Evolutionary conservation across 1,140 invertebrate genomes (phyloP).

Genomic region (Pristionchus pacificus): DNA sequence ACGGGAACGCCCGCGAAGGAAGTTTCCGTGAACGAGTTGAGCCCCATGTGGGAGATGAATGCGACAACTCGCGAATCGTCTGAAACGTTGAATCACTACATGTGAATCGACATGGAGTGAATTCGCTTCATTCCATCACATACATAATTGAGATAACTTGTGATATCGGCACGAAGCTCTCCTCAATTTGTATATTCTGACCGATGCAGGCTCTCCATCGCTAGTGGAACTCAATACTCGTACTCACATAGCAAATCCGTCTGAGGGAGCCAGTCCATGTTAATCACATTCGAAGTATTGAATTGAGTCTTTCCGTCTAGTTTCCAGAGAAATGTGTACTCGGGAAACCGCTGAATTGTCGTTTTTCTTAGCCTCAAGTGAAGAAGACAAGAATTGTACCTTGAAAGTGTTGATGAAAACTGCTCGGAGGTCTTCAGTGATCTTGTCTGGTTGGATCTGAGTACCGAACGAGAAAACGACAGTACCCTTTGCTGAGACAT

Average conservation of each 20-base stretch:
- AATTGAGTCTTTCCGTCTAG: background rate
- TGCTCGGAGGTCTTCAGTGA: background rate
- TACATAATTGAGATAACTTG: too few relatives aligned
- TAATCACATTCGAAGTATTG: slow-evolving; percentile 19
- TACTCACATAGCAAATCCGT: slow-evolving; percentile 25
- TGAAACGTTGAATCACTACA: too few relatives aligned
- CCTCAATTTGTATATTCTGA: too few relatives aligned
- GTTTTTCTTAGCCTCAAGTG: too few relatives aligned
- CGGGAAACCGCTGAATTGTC: slow-evolving; percentile 7
- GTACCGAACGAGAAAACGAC: slow-evolving; percentile 29
- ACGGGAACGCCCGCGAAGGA: slow-evolving; percentile 69
- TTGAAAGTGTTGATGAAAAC: background rate
- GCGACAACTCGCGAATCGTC: slow-evolving; percentile 40
- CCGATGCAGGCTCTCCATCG: too few relatives aligned
- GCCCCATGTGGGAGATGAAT: slow-evolving; percentile 69
- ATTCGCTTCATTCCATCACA: background rate
- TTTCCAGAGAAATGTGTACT: slow-evolving; percentile 24
- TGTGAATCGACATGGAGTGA: too few relatives aligned
- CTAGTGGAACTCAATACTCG: background rate
- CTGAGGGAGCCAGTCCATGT: slow-evolving; percentile 28
- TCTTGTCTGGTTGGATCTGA: background rate
- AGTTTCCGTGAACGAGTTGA: slow-evolving; percentile 66
- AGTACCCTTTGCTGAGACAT: slow-evolving; percentile 4
- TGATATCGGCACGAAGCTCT: too few relatives aligned
- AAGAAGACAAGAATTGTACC: background rate